Conservation (phyloP, 2,888 invertebrate species). For the Vesta saturnalis region DNA sequence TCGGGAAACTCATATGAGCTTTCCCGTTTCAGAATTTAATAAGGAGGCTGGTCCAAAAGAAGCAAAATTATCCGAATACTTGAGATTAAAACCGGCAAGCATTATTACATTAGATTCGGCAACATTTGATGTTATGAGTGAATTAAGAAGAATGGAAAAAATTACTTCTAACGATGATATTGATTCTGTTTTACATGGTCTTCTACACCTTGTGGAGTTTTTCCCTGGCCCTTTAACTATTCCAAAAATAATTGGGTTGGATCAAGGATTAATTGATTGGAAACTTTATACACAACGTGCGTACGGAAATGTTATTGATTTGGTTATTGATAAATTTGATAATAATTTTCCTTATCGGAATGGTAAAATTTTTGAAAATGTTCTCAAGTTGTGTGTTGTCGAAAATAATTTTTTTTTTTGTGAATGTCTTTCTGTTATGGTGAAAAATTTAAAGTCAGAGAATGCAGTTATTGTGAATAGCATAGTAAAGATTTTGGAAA, state of each 20-base stretch:
- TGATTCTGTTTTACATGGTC: conserved; percentile 50
- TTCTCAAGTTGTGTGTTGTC: conserved; percentile 64
- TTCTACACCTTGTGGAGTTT: conserved; percentile 55
- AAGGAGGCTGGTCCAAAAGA: conserved; percentile 14
- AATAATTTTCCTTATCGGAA: conserved; percentile 67
- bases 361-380: conserved; percentile 59
- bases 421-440: conserved; percentile 64
- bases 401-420: conserved; percentile 65
- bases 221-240: conserved; percentile 70
- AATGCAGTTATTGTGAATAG: conserved; percentile 55
- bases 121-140: conserved; percentile 14
- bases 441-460: conserved; percentile 64
- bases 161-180: conserved; percentile 58
- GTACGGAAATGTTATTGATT: conserved; percentile 66
- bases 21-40: conserved; percentile 56
- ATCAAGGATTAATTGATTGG: conserved; percentile 59
- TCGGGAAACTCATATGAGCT: conserved; percentile 60
- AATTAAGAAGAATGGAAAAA: conserved; percentile 48
- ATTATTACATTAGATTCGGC: conserved; percentile 33
- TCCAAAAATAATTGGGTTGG: conserved; percentile 70
- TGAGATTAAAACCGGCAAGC: background rate
- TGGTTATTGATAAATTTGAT: conserved; percentile 64
- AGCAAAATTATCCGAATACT: conserved; percentile 2
- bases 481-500: conserved; percentile 62
- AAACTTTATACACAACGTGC: conserved; percentile 59